Conservation (phyloP, 1,140 invertebrate species). For the Helicoverpa armigera region DNA sequence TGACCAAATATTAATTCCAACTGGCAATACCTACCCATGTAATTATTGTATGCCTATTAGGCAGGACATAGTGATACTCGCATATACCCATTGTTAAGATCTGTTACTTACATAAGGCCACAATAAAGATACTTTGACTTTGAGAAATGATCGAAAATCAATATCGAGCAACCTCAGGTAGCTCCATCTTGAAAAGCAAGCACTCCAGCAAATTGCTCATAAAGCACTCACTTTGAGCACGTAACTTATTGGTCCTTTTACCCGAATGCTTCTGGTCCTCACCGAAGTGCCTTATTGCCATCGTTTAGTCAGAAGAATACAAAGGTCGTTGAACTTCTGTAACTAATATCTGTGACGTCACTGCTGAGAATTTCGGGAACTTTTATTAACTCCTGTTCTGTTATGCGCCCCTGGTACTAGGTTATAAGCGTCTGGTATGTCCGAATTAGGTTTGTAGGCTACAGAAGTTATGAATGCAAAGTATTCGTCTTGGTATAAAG, state of each 20-base stretch:
- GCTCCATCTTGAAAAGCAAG: not conserved
- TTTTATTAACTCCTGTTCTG: slow-evolving; percentile 17
- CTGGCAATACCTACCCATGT: too few species aligned
- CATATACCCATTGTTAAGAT: too few species aligned
- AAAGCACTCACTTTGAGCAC: slow-evolving; percentile 3
- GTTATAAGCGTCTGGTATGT: not conserved
- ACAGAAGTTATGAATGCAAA: too few species aligned
- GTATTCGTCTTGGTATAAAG: too few species aligned
- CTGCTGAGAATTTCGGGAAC: slow-evolving; percentile 1
- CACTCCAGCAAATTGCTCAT: not conserved
- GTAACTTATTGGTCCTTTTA: slow-evolving; percentile 18
- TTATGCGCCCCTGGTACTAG: not conserved
- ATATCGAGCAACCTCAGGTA: not conserved
- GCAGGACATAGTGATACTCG: too few species aligned
- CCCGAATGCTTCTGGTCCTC: not conserved
- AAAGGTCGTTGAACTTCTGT: not conserved
- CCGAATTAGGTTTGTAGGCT: not conserved
- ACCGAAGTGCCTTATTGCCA: not conserved
- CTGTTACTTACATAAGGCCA: too few species aligned
- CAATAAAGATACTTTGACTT: not conserved
- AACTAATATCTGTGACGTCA: slow-evolving; percentile 17
- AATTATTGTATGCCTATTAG: too few species aligned
- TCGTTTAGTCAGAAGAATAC: not conserved
- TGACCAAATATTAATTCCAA: too few species aligned
- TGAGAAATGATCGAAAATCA: not conserved